Conservation (phyloP, 2,113 vertebrate species). For the Natator depressus region DNA sequence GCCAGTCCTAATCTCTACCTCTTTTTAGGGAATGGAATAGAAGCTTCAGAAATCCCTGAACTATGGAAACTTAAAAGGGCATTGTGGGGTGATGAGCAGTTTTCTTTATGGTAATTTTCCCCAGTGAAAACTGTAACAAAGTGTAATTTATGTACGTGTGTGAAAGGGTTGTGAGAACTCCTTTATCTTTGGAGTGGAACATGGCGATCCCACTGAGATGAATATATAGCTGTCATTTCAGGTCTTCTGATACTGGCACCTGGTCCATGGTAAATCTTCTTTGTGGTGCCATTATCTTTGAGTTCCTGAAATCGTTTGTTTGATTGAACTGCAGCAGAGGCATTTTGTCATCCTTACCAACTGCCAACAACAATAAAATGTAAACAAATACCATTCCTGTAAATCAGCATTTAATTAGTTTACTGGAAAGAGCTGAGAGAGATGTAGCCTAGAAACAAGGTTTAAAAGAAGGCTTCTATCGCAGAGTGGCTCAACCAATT, state of each 20-base stretch:
- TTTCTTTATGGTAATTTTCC: not conserved
- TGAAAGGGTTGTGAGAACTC: not conserved
- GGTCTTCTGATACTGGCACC: fast-evolving
- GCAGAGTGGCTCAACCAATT: not conserved
- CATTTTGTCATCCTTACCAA: slow-evolving; percentile 13
- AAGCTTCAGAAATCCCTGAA: not conserved
- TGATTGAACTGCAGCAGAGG: slow-evolving; percentile 3
- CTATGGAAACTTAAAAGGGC: not conserved
- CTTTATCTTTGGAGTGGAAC: slow-evolving; percentile 8
- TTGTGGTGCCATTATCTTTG: slow-evolving; percentile 47
- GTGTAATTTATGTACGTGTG: not conserved
- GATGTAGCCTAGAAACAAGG: not conserved
- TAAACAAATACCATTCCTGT: slow-evolving; percentile 46
- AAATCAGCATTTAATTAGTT: slow-evolving; percentile 46
- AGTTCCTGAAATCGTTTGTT: slow-evolving; percentile 22
- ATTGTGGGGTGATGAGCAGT: not conserved
- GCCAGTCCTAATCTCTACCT: not conserved
- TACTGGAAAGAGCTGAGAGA: slow-evolving; percentile 12
- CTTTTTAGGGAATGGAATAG: not conserved
- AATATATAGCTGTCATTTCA: slow-evolving; percentile 30
- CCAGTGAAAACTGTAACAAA: not conserved
- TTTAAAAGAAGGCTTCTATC: not conserved
- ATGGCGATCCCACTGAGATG: not conserved
- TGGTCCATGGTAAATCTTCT: not conserved
- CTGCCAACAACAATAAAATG: not conserved